A percentile compares a stretch with the other conserved stretches of the same genome.
Evolutionary conservation across 2,888 invertebrate genomes (phyloP).

Genomic region (Myathropa florea): DNA sequence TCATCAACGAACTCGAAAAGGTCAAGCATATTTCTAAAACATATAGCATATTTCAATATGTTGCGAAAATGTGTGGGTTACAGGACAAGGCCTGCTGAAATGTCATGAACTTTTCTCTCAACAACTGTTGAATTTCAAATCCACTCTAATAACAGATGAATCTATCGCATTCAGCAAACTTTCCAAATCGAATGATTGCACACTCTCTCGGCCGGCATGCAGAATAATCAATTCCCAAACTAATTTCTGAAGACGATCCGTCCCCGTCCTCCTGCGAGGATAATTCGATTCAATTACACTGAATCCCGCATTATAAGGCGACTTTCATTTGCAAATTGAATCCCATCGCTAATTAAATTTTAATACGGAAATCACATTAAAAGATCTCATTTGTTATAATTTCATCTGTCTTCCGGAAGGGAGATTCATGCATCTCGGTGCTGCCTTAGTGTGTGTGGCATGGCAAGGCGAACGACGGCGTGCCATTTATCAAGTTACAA

Average conservation of each 20-base stretch:
- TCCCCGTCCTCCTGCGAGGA: neutral
- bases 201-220: neutral
- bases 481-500: neutral
- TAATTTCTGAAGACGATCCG: neutral
- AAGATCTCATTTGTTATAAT: slow-evolving; percentile 29
- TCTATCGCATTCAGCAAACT: too few species aligned
- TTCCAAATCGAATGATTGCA: too few species aligned
- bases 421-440: too few species aligned
- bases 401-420: neutral
- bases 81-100: neutral
- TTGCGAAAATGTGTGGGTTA: neutral
- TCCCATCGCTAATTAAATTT: slow-evolving; percentile 20
- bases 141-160: too few species aligned
- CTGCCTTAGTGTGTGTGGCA: neutral
- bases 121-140: too few species aligned
- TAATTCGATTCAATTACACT: slow-evolving; percentile 1
- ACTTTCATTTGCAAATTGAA: slow-evolving; percentile 14
- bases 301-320: neutral
- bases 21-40: too few species aligned
- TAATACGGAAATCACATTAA: slow-evolving; percentile 14
- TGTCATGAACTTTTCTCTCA: neutral
- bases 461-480: neutral
- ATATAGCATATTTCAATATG: too few species aligned
- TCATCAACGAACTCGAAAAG: neutral
- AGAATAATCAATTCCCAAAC: neutral